A percentile compares a stretch with the other conserved stretches of the same genome.
These are phyloP conservation scores for Barbus barbus DNA, from an alignment of 2,113 vertebrate species.

Conservation along the genomic window DNA sequence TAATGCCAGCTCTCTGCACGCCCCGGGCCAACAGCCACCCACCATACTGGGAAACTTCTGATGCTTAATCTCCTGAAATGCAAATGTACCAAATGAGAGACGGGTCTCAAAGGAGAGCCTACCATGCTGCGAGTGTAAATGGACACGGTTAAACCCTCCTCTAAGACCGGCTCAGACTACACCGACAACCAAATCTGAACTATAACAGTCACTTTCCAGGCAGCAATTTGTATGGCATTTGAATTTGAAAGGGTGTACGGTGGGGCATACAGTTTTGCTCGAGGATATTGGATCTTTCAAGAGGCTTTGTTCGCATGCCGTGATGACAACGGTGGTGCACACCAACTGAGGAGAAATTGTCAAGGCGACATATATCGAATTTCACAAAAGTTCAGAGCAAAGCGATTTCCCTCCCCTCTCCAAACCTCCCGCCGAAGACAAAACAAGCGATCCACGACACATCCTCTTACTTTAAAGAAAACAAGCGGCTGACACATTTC, in stretches of 20 bases:
- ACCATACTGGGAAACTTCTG: conserved; percentile 29
- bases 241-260: conserved; percentile 52
- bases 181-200: conserved; percentile 50
- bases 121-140: conserved; percentile 1
- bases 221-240: conserved; percentile 46
- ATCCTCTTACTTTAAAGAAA: conserved; percentile 76
- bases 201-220: conserved; percentile 42
- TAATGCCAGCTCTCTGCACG: conserved; percentile 37
- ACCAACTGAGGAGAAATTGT: conserved; percentile 22
- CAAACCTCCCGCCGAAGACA: conserved; percentile 24
- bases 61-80: conserved; percentile 37
- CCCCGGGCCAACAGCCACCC: conserved; percentile 15
- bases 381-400: conserved; percentile 21
- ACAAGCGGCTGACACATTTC: conserved; percentile 80
- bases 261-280: conserved; percentile 25
- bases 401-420: conserved; percentile 3
- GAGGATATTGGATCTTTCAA: conserved; percentile 24
- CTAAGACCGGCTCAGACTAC: conserved; percentile 35
- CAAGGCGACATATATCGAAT: conserved; percentile 38
- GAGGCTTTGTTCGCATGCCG: background rate
- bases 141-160: conserved; percentile 35
- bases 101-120: conserved; percentile 18
- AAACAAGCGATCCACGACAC: conserved; percentile 67
- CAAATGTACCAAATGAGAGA: conserved; percentile 25
- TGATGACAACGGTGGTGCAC: conserved; percentile 9